Base-by-base conservation (phyloP, 2,888 invertebrate species). In the Tenthredo distinguenda region DNA sequence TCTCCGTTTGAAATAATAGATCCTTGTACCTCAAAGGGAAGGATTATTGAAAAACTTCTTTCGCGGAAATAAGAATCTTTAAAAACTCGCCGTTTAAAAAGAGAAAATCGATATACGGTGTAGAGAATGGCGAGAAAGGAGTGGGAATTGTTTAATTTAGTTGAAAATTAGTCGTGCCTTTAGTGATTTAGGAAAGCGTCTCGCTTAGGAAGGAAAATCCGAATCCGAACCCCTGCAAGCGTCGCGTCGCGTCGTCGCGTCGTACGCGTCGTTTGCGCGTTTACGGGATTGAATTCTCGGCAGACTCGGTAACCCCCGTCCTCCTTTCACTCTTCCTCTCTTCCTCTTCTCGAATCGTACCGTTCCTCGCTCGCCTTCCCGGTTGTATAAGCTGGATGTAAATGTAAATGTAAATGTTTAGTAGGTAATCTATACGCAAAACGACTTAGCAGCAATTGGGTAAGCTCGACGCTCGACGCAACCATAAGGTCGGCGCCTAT, bases 401-500 rank as follows among this genome's bases (percentile, higher is more conserved):
- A 84, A 79, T 85, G 86, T 76, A 87, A 84, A 87, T 87, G 87
- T 86, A 86, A 86, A 87, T 87, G 87, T 86, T 86, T 83, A 79
- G 84, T 85, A 77, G 81, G 85, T 77, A 85, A 72, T 85, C 84
- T 87, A 86, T 88, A 87, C 87, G 87, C 86, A 88, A 87, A 88
- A 88, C 88, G 88, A 88, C 87, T 88, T 88, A 87, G 87, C 86
- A 85, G 86, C 88, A 87, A 87, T 88, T 87, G 76, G 86, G 85
- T 71, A 85, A 86, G 85, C 87, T 85, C 74, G 84, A 74, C 37
- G 58, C 62, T 40, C 81, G 34, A 34, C 81, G 58, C 58, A 21
- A 40, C 40, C 50, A 50, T 26, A 77, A 77, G 77, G 77, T 77
- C 18, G 50, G 55, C n/a, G 31, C 47, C 31, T 18, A 18, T 40